phyloP scores from a whole-genome alignment of 2,888 invertebrate species.

The Drosophila siamana region DNA sequence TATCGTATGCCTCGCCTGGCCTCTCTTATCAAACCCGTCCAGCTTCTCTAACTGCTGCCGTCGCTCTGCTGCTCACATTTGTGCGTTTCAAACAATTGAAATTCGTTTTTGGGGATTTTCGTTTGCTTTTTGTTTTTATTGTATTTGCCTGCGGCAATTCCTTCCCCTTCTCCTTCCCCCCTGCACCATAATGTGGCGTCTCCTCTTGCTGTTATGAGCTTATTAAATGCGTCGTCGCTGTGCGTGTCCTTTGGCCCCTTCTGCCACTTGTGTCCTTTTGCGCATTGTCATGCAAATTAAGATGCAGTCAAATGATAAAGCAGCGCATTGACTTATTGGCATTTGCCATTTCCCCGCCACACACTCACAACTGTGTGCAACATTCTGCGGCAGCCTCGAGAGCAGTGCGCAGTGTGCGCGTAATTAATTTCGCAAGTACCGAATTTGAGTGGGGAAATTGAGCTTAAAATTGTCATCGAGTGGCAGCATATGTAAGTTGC shows the following conservation, averaged over 20 bases:
- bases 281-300: conserved; percentile 63
- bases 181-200: conserved; percentile 38
- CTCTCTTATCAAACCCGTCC: conserved; percentile 69
- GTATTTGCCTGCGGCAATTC: conserved; percentile 30
- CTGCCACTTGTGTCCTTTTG: conserved; percentile 22
- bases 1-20: conserved; percentile 65
- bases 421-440: conserved; percentile 5
- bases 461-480: not conserved
- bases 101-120: conserved; percentile 58
- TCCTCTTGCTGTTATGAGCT: not conserved
- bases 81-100: conserved; percentile 72
- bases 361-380: not conserved
- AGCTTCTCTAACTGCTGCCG: conserved; percentile 43
- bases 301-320: conserved; percentile 62
- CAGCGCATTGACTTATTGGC: conserved; percentile 46
- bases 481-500: not conserved
- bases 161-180: conserved; percentile 4
- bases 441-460: not conserved
- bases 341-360: not conserved
- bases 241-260: not conserved
- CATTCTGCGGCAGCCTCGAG: conserved; percentile 5
- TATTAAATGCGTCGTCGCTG: conserved; percentile 6
- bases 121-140: conserved; percentile 25
- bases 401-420: not conserved
- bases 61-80: not conserved